Percentiles rank a stretch among this genome's conserved stretches.
Conservation (phyloP, 1,140 invertebrate species). For the Drosophila nikananu region DNA sequence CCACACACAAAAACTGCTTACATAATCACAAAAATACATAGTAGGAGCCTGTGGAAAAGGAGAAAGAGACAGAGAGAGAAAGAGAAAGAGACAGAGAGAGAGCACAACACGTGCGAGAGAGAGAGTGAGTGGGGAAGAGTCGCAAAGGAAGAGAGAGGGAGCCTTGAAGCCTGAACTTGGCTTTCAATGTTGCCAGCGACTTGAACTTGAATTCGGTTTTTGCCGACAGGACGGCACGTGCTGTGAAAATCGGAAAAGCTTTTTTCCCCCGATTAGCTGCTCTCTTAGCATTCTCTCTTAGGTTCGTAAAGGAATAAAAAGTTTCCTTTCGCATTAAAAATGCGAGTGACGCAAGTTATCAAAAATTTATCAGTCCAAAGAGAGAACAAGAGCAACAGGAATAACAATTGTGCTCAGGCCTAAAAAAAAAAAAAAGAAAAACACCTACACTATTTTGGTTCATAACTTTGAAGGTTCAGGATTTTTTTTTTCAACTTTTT, state of each 20-base stretch:
- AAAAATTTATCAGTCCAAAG: slow-evolving; percentile 61
- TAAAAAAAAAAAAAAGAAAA: slow-evolving; percentile 9
- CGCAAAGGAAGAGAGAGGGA: slow-evolving; percentile 22
- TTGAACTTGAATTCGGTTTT: slow-evolving; percentile 74
- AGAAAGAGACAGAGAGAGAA: too few relatives aligned
- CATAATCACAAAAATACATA: slow-evolving; percentile 71
- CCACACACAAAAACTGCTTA: slow-evolving; percentile 59
- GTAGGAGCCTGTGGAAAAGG: slow-evolving; percentile 10
- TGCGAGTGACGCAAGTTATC: slow-evolving; percentile 79
- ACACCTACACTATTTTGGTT: slow-evolving; percentile 40
- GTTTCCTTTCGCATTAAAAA: slow-evolving; percentile 53
- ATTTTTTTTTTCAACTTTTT: slow-evolving; percentile 1
- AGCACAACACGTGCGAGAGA: slow-evolving; percentile 32
- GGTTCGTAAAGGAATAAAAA: background rate
- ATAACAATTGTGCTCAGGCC: slow-evolving; percentile 22
- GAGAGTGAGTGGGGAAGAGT: background rate
- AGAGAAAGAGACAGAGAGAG: background rate
- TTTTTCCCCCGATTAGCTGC: slow-evolving; percentile 18
- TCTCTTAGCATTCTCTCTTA: slow-evolving; percentile 34
- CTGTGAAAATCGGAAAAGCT: slow-evolving; percentile 54
- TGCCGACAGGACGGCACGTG: slow-evolving; percentile 46
- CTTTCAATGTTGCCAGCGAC: slow-evolving; percentile 79
- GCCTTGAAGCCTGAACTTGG: slow-evolving; percentile 73
- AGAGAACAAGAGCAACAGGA: slow-evolving; percentile 47
- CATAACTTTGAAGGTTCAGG: slow-evolving; percentile 19